Percentiles rank a stretch among this genome's conserved stretches.
phyloP scores from a whole-genome alignment of 2,888 invertebrate species.

The Aleiodes testaceus region DNA sequence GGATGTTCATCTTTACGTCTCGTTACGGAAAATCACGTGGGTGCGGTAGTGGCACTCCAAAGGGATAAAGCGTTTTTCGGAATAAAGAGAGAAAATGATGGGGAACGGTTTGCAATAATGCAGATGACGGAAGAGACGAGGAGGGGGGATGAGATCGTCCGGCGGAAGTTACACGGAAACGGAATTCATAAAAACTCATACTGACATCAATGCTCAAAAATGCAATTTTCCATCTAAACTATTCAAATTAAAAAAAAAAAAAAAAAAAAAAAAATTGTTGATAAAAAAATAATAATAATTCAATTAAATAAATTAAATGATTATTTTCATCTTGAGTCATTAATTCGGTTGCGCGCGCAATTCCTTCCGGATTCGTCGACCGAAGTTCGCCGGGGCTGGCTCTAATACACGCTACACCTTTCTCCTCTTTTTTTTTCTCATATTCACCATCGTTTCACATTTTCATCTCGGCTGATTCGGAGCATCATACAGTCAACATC shows the following conservation, averaged over 20 bases:
- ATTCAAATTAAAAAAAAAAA: no score
- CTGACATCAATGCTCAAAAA: constrained; percentile 33
- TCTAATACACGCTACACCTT: constrained; percentile 31
- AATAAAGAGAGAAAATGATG: background rate
- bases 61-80: background rate
- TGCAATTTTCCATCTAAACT: constrained; percentile 6
- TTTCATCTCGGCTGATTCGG: constrained; percentile 46
- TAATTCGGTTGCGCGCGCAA: constrained; percentile 11
- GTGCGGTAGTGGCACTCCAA: constrained; percentile 15
- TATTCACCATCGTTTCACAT: constrained; percentile 41
- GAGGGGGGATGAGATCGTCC: constrained; percentile 63
- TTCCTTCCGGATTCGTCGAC: constrained; percentile 27
- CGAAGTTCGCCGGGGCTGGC: constrained; percentile 25
- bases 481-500: constrained; percentile 43
- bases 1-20: constrained; percentile 24
- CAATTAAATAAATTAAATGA: no score
- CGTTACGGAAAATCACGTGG: constrained; percentile 9
- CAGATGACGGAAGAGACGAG: constrained; percentile 46
- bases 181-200: constrained; percentile 70
- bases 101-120: constrained; percentile 1
- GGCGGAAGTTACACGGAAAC: constrained; percentile 66
- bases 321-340: background rate
- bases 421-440: constrained; percentile 30
- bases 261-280: no score
- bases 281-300: no score